Conservation (phyloP, 2,797 vertebrate genomes). For the Molothrus ater region DNA sequence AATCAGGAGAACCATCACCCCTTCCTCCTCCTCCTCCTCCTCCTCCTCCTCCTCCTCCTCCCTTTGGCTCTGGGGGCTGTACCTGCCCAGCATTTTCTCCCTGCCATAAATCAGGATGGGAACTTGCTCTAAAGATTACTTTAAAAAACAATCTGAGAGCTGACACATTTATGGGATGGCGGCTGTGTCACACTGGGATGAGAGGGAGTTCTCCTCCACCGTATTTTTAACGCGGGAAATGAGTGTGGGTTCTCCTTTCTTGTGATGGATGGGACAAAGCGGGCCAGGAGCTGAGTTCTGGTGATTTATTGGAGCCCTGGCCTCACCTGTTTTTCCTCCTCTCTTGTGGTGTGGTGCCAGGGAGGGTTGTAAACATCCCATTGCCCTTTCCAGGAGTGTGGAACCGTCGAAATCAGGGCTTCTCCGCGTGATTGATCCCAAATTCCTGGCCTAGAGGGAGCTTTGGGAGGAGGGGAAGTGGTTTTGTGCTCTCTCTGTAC, state of each 20-base stretch:
- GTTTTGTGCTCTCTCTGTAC: neutral
- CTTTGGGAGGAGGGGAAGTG: neutral
- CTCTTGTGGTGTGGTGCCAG: neutral
- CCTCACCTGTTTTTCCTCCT: neutral
- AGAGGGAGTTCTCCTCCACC: neutral
- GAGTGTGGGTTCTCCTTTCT: neutral
- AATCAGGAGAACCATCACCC: neutral
- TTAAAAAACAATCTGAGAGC: constrained; percentile 6
- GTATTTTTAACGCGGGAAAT: neutral
- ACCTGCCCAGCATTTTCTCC: neutral
- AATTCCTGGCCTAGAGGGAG: neutral
- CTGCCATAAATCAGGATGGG: neutral
- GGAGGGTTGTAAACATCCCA: constrained; percentile 51
- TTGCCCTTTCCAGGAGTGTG: neutral
- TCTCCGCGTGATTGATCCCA: neutral
- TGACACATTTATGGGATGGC: constrained; percentile 21
- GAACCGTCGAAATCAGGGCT: neutral
- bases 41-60: neutral
- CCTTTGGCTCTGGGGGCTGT: neutral
- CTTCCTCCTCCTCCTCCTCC: neutral
- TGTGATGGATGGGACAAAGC: constrained; percentile 31
- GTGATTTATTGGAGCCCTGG: neutral
- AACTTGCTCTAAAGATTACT: constrained; percentile 1
- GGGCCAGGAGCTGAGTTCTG: neutral
- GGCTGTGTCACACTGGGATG: neutral